These are phyloP conservation scores for Megalops atlanticus DNA, from an alignment of 2,113 vertebrate genomes.

Conservation along the genomic window DNA sequence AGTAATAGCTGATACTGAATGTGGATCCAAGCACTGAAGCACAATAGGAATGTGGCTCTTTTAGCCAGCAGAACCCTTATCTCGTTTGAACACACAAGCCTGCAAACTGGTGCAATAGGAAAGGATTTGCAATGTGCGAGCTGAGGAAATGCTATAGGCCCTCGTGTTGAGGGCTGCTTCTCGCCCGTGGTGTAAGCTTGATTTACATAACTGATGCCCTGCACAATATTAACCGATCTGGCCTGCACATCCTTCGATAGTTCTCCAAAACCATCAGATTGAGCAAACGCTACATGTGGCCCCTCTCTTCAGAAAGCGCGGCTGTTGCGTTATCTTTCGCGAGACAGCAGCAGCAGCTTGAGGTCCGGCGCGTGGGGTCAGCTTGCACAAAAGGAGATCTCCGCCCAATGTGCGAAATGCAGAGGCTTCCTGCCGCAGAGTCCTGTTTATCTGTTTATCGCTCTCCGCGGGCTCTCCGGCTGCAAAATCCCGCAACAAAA, in stretches of 20 bases:
- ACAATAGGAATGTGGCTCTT: constrained; percentile 68
- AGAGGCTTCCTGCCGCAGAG: too few species aligned
- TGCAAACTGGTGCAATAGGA: constrained; percentile 67
- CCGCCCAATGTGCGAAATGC: neutral
- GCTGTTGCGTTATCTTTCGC: neutral
- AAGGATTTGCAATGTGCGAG: constrained; percentile 75
- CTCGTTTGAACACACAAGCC: constrained; percentile 71
- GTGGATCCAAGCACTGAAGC: constrained; percentile 53
- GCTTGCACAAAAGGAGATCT: neutral
- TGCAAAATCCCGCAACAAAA: constrained; percentile 19
- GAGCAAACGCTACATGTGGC: constrained; percentile 12
- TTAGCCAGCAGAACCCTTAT: constrained; percentile 70
- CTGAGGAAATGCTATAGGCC: constrained; percentile 63
- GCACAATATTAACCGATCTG: constrained; percentile 11
- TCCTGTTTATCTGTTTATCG: constrained; percentile 6
- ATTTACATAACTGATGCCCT: constrained; percentile 24
- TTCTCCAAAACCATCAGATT: constrained; percentile 3
- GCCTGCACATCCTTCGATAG: neutral
- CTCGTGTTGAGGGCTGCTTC: neutral
- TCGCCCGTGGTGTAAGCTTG: neutral
- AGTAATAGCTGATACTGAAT: constrained; percentile 46
- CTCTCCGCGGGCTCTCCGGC: neutral
- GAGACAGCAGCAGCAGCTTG: constrained; percentile 3
- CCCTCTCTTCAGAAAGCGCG: neutral
- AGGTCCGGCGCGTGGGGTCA: neutral